These are phyloP conservation scores for Candoia aspera DNA, from an alignment of 2,113 vertebrate genomes.

Conservation along the genomic window DNA sequence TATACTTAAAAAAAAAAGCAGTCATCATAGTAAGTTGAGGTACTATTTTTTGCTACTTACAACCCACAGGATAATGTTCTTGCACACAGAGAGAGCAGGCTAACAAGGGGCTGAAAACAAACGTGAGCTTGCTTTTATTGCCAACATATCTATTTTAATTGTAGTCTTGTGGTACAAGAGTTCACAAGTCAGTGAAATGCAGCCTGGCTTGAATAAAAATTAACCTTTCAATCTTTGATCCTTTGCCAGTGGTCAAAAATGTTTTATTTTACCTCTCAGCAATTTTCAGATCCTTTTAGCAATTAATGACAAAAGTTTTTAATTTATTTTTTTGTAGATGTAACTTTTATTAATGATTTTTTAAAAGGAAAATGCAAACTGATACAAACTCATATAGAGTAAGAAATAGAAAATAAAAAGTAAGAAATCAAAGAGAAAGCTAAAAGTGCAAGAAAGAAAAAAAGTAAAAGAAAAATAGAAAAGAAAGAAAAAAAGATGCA, in stretches of 20 bases:
- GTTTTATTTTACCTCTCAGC: constrained; percentile 58
- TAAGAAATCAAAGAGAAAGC: not conserved
- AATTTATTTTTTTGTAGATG: constrained; percentile 26
- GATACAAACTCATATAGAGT: not conserved
- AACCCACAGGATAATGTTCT: not conserved
- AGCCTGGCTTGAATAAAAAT: constrained; percentile 67
- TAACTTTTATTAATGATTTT: not conserved
- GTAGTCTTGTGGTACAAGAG: constrained; percentile 44
- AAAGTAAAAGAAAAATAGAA: not conserved
- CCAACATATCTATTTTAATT: not conserved
- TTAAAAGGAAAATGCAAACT: not conserved
- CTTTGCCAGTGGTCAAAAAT: constrained; percentile 64
- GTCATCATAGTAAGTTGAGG: not conserved
- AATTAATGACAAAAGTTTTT: constrained; percentile 60
- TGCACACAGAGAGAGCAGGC: not conserved
- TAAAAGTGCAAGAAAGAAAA: not conserved
- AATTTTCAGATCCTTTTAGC: constrained; percentile 51
- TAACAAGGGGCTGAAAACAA: constrained; percentile 16
- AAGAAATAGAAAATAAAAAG: not conserved
- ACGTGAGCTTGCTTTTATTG: constrained; percentile 27
- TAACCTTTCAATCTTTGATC: constrained; percentile 69
- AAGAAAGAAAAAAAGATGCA: not conserved
- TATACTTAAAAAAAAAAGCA: not conserved
- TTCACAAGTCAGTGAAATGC: constrained; percentile 49
- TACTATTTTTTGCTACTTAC: not conserved